Evolutionary conservation across 2,113 vertebrate species (phyloP), one percentile per base, ranked within the genome.

Genomic region (Bos javanicus): DNA sequence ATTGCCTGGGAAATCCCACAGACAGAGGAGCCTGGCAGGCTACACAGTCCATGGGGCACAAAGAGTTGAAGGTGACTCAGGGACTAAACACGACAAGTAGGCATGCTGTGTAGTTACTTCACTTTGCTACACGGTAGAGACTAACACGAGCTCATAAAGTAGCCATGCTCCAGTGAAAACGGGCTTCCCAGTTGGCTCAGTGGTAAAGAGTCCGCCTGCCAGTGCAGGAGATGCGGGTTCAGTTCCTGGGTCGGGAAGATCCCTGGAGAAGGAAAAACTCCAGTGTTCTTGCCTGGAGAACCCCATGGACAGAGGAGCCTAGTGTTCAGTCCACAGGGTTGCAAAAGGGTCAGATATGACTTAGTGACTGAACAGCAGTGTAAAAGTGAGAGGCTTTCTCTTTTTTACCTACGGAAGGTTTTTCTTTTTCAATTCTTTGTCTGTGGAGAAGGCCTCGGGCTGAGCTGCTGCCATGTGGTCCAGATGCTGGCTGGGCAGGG

Each of bases 151-250:
- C 39, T 7, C 23, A 1, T 26, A 7, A 14, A 2, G 39, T 39
- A 76, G 0, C 23, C 15, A 0, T 1, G 4, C 23, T 14, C 28
- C 36, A 15, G 3, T 4, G 2, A 2, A 7, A 7, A 0, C 23
- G 39, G 71, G 39, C 71, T 26, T 4, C 71, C 36, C 71, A 14
- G 21, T 0, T 7, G 39, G 39, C 39, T 26, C 39, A 7, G 39
- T 15, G 39, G 39, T 4, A 3, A 0, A 26, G 39, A 14, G 71
- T 25, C 36, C 6, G 3, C 23, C 39, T 43, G 39, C 12, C 2
- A 2, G 23, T 26, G 23, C 12, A 4, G 71, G 23, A 26, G 39
- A 4, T 13, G 6, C 1, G 6, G 23, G 39, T 1, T 43, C 23
- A 26, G 39, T 4, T 39, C 71, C 39, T 26, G 71, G 71, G 12